Base-by-base conservation (phyloP, 2,888 invertebrate species). In the Seira sanloemensis region DNA sequence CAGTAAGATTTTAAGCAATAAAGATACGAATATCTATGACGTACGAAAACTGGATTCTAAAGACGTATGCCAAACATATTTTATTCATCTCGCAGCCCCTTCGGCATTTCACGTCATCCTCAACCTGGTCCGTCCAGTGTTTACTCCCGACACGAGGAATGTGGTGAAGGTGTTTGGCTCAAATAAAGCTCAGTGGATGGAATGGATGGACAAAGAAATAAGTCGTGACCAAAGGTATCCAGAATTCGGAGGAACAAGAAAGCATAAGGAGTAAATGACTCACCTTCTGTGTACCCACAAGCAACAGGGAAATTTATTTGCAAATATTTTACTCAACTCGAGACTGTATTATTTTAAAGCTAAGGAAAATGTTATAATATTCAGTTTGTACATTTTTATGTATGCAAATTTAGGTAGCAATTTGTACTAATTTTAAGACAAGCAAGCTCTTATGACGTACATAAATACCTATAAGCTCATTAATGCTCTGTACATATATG, bases 351-450 rank as follows among this genome's bases (percentile, higher is more conserved):
- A n/a, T n/a, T n/a, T n/a, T n/a, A n/a, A n/a, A n/a, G n/a, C n/a
- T n/a, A n/a, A n/a, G n/a, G n/a, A n/a, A n/a, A n/a, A n/a, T n/a
- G n/a, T n/a, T n/a, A n/a, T n/a, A n/a, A n/a, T n/a, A n/a, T n/a
- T n/a, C 5, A n/a, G 19, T 94, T 93, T 91, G 96, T 27, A 9
- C 21, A 7, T 1, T 23, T 23, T 50, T 21, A 7, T 46, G 16
- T 7, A 19, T 71, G 24, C 46, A 21, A 2, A 73, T 50, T 16
- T 9, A n/a, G 21, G 46, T 58, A 21, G 4, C 24, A 21, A 23
- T 58, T 21, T 73, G 58, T 18, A 2, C 2, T 67, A 27, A 18
- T 26, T 50, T 18, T 0, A n/a, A n/a, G n/a, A n/a, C n/a, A n/a
- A n/a, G n/a, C n/a, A n/a, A n/a, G n/a, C n/a, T n/a, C n/a, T n/a